phyloP scores from a whole-genome alignment of 2,113 vertebrate genomes.

The Proterorhinus semilunaris region DNA sequence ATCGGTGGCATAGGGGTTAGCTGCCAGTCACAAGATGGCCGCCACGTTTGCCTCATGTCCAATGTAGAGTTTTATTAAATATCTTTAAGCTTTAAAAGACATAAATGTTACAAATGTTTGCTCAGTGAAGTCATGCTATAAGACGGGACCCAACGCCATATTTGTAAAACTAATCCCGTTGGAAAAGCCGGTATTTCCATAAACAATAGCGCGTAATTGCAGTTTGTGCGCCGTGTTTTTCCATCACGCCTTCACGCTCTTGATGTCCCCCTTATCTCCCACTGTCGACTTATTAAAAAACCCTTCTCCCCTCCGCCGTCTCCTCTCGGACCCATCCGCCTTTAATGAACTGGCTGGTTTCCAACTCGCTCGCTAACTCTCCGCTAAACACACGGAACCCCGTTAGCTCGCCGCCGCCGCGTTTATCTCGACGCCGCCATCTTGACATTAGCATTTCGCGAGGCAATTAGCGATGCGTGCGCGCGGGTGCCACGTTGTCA shows the following conservation, averaged over 20 bases:
- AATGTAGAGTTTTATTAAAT: too few species aligned
- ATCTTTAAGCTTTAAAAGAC: too few species aligned
- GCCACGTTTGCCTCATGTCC: too few species aligned
- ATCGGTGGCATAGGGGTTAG: too few species aligned
- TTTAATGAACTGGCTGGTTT: constrained; percentile 61
- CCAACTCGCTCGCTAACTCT: constrained; percentile 45
- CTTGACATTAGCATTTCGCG: constrained; percentile 62
- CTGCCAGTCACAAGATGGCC: too few species aligned
- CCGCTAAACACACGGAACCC: constrained; percentile 52
- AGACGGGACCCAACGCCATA: too few species aligned
- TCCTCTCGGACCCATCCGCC: constrained; percentile 38
- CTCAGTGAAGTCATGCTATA: too few species aligned
- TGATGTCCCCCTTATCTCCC: constrained; percentile 26
- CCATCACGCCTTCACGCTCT: neutral
- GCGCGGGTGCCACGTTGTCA: constrained; percentile 41
- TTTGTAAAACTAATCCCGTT: too few species aligned
- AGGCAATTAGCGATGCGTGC: constrained; percentile 58
- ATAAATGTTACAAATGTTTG: too few species aligned
- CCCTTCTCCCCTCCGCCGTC: too few species aligned
- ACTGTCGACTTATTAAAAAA: constrained; percentile 49
- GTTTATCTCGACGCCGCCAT: constrained; percentile 54
- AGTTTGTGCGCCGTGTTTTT: neutral
- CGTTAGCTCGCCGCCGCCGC: constrained; percentile 44
- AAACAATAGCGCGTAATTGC: neutral
- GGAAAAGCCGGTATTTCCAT: too few species aligned